Base-by-base conservation (phyloP, 2,113 vertebrate genomes). In the Gymnorhina tibicen region DNA sequence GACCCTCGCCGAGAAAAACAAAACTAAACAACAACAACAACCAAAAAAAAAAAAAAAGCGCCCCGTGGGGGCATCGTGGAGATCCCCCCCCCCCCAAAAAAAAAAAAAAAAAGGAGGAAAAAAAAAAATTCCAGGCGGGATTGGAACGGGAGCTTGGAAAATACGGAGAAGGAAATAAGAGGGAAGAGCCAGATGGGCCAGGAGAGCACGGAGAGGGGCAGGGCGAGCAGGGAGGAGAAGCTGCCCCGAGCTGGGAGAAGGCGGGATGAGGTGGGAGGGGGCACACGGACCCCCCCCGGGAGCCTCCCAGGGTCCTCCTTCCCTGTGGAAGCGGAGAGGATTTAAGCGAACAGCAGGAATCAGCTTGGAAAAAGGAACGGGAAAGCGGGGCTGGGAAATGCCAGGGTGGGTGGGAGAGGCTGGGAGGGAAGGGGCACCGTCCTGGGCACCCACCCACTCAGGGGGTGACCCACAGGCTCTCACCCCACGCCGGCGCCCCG, bases 121-220 rank as follows among this genome's bases (percentile, higher is more conserved):
- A 27, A 32, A 28, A 50, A 30, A 52, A 52, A 17, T 52, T 52
- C 75, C 13, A 33, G 83, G 76, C 55, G 69, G 44, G 64, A 76
- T 39, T 39, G 39, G 28, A 91, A 87, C 82, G 50, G 73, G 83
- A 94, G 83, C 35, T 46, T 76, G 95, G 93, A 94, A 93, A 94
- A 95, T 79, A 67, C 10, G 78, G 28, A 49, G 68, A 69, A 62
- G 80, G 37, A 79, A 91, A 67, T 30, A 86, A 30, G 80, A 50
- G 39, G 56, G 46, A 27, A 49, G 91, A 67, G 78, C n/a, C 93
- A 94, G 70, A 82, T 89, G 91, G 90, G 91, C 75, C 86, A 86
- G 70, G 80, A 70, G 93, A 94, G 76, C 72, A 27, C 5, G 1
- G 83, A 84, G 88, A 89, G 82, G 78, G 56, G 59, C 70, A 60